These are phyloP conservation scores for Adineta ricciae DNA, from an alignment of 2,888 invertebrate species.

Conservation along the genomic window DNA sequence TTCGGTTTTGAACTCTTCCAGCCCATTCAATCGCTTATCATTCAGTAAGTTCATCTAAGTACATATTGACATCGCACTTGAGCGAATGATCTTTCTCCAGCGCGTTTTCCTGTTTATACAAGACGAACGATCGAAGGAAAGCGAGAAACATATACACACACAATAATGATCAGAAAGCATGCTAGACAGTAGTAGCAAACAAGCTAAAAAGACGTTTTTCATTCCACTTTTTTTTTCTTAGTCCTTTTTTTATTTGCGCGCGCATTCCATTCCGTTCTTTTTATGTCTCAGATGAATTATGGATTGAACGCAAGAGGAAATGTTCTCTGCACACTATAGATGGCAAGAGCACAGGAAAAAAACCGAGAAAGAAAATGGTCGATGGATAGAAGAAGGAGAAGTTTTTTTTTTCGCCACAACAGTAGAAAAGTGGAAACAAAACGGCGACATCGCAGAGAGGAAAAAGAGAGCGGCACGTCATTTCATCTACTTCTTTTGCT, in stretches of 20 bases:
- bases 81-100: neutral
- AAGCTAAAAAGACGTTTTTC: neutral
- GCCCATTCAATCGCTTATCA: neutral
- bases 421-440: slow-evolving; percentile 15
- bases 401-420: neutral
- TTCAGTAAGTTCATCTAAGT: neutral
- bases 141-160: neutral
- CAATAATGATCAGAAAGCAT: neutral
- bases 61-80: neutral
- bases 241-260: neutral
- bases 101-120: neutral
- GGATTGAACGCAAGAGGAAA: neutral
- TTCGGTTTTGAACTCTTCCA: neutral
- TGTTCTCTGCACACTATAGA: neutral
- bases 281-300: neutral
- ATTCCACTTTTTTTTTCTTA: neutral
- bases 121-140: neutral
- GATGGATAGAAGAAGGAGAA: neutral
- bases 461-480: slow-evolving; percentile 12
- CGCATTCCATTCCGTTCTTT: neutral
- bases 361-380: neutral
- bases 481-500: neutral
- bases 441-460: neutral
- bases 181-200: neutral
- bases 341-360: neutral